Conservation (phyloP, 23 tunicate species). For the Corella eumyota region DNA sequence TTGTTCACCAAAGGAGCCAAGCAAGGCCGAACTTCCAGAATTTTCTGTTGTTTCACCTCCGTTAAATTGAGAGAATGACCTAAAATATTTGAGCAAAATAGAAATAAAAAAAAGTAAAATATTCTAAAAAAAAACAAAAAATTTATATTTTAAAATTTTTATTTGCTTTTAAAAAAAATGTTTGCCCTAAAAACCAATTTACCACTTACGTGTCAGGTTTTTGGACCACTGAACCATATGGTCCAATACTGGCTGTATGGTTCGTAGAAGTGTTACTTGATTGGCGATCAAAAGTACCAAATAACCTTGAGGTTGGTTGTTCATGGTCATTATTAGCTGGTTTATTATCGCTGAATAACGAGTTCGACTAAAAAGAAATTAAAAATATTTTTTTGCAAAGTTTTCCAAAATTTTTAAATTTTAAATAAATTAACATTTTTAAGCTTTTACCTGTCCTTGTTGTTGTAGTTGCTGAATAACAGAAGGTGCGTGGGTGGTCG, state of each 20-base stretch:
- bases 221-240: constrained; percentile 7
- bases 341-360: constrained; percentile 70
- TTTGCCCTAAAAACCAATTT: too few relatives aligned
- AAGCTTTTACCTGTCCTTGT: constrained; percentile 92
- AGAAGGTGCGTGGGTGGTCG: constrained; percentile 43
- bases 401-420: too few relatives aligned
- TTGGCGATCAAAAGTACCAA: constrained; percentile 53
- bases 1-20: constrained; percentile 76
- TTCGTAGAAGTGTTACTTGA: neutral
- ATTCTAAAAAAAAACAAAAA: too few relatives aligned
- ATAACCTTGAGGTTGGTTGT: constrained; percentile 27
- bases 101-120: too few relatives aligned
- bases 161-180: too few relatives aligned
- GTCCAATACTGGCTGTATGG: constrained; percentile 2
- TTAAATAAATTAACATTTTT: too few relatives aligned
- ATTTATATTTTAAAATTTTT: too few relatives aligned
- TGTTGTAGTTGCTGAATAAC: constrained; percentile 72
- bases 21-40: constrained; percentile 29
- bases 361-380: constrained; percentile 42
- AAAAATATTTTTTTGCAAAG: too few relatives aligned
- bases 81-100: too few relatives aligned
- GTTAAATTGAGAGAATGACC: constrained; percentile 34
- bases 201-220: constrained; percentile 29
- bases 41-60: constrained; percentile 24
- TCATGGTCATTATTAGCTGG: constrained; percentile 35